phyloP scores from a whole-genome alignment of 1,140 invertebrate species.

The Hycleus phaleratus region DNA sequence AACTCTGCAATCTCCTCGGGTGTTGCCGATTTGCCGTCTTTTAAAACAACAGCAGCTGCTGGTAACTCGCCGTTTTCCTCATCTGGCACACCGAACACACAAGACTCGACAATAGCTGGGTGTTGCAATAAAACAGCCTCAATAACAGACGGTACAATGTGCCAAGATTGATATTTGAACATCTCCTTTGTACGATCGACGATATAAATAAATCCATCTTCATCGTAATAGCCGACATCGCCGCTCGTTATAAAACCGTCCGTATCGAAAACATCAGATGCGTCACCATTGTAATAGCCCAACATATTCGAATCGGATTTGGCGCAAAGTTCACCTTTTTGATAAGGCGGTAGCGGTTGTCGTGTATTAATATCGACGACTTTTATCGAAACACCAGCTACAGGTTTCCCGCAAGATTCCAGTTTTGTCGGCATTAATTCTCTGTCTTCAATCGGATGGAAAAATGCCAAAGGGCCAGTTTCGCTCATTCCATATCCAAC shows the following conservation, averaged over 20 bases:
- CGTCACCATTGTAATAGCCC: conserved; percentile 17
- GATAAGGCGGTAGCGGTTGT: conserved; percentile 8
- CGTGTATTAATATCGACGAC: too few species aligned
- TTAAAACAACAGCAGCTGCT: conserved; percentile 50
- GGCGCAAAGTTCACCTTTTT: conserved; percentile 20
- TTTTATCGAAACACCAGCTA: too few species aligned
- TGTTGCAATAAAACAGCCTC: conserved; percentile 66
- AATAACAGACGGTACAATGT: conserved; percentile 58
- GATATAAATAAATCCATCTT: conserved; percentile 54
- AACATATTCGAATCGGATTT: not conserved
- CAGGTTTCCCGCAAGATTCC: too few species aligned
- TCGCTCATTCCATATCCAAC: too few species aligned
- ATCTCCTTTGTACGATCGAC: conserved; percentile 71
- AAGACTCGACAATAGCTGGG: conserved; percentile 60
- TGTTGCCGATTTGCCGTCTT: too few species aligned
- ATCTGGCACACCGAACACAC: conserved; percentile 63
- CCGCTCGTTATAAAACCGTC: conserved; percentile 70
- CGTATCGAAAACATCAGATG: conserved; percentile 41
- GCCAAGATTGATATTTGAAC: conserved; percentile 55
- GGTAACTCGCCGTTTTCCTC: conserved; percentile 57
- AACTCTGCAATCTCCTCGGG: too few species aligned
- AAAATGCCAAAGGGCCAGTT: too few species aligned
- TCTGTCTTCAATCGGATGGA: too few species aligned
- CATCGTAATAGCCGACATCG: conserved; percentile 60
- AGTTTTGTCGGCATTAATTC: too few species aligned